Conservation (phyloP, 2,888 invertebrate genomes). For the Dromius quadrimaculatus region DNA sequence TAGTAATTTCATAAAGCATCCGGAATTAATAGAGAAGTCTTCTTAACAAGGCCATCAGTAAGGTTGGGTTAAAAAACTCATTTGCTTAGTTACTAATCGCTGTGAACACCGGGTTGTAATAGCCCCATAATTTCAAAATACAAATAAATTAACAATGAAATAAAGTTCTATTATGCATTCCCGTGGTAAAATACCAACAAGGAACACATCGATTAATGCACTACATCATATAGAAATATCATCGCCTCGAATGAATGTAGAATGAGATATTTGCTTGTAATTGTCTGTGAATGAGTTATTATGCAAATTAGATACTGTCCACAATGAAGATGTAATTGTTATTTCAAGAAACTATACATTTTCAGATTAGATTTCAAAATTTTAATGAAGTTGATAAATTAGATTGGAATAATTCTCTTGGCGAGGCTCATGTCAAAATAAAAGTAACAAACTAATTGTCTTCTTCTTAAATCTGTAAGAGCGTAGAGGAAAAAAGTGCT, state of each 20-base stretch:
- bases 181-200: constrained; percentile 41
- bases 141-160: constrained; percentile 19
- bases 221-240: constrained; percentile 19
- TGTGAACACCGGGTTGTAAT: constrained; percentile 22
- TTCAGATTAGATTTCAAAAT: not conserved
- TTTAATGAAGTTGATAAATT: no score
- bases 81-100: constrained; percentile 29
- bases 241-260: constrained; percentile 11
- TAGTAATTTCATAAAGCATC: constrained; percentile 46
- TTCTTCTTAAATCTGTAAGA: constrained; percentile 22
- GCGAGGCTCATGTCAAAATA: constrained; percentile 16
- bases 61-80: constrained; percentile 41
- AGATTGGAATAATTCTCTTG: constrained; percentile 19
- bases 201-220: constrained; percentile 24
- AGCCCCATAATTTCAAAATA: constrained; percentile 33
- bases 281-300: constrained; percentile 10
- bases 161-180: constrained; percentile 10
- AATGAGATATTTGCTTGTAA: constrained; percentile 16
- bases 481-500: not conserved
- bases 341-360: not conserved
- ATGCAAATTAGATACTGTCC: constrained; percentile 21
- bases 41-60: constrained; percentile 37
- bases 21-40: constrained; percentile 44
- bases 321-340: constrained; percentile 5
- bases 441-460: constrained; percentile 33